Conservation (phyloP, 2,113 vertebrate species). For the Glareola pratincola region DNA sequence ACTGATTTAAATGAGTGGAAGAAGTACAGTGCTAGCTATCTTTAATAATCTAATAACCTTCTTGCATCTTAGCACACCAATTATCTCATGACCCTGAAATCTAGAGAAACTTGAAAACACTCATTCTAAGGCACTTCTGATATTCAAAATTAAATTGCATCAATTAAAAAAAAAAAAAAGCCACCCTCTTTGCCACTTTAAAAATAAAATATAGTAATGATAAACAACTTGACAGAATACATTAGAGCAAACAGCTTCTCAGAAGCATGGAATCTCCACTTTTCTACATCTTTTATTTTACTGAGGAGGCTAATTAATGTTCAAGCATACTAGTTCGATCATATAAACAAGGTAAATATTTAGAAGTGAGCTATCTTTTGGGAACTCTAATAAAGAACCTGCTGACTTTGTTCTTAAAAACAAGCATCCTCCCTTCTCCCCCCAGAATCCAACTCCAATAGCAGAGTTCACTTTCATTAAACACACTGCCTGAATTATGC, state of each 20-base stretch:
- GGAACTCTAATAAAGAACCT: not conserved
- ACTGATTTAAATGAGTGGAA: not conserved
- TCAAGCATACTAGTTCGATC: not conserved
- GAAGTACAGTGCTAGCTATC: not conserved
- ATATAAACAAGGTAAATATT: slow-evolving; percentile 3
- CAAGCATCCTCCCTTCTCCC: accelerated
- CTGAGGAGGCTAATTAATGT: not conserved
- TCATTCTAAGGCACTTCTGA: not conserved
- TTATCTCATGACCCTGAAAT: not conserved
- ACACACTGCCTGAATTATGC: not conserved
- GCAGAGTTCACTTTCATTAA: not conserved
- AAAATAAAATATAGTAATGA: slow-evolving; percentile 29
- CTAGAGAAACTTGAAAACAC: not conserved
- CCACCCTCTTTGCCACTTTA: not conserved
- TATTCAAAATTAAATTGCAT: slow-evolving; percentile 8
- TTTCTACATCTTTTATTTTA: slow-evolving; percentile 16
- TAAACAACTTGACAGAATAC: slow-evolving; percentile 18
- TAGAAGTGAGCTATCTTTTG: not conserved
- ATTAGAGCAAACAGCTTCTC: not conserved
- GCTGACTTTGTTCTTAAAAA: not conserved
- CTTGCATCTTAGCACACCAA: not conserved
- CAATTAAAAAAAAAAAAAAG: not conserved
- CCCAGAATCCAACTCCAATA: not conserved
- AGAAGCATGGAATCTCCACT: not conserved
- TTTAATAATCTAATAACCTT: not conserved